Base-by-base conservation (phyloP, 1,140 invertebrate species). In the Trachymyrmex septentrionalis region DNA sequence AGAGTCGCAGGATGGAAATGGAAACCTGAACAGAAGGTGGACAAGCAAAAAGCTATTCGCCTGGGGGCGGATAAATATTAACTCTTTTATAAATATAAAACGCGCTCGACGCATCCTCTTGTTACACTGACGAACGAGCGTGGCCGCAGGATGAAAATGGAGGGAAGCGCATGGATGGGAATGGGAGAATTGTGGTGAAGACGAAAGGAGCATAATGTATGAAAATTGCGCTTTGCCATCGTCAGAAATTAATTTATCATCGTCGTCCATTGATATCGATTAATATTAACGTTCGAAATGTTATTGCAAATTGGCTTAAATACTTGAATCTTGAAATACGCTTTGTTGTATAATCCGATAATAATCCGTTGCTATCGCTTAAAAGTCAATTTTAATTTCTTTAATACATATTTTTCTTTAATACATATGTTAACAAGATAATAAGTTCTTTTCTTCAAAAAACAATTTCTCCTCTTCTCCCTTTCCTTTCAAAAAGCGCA, bases 71-170 rank as follows among this genome's bases (percentile, higher is more conserved):
- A 77, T 88, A 88, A 91, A 90, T 87, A 90, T 88, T 90, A 86
- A 90, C 72, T 88, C 73, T 85, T 86, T 88, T 88, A 90, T 87
- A 91, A 91, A 82, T 90, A 91, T 87, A 78, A 90, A 91, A 82
- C 67, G 53, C 85, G 55, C 57, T 59, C 30, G 50, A 59, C 67
- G 57, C 66, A 84, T 84, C 77, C 85, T 81, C 63, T 86, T 80
- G 75, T 81, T 81, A 76, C 72, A 61, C 14, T 53, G 85, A 59
- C 71, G 64, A 59, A 77, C 44, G 78, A 67, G 75, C 63, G 63
- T 19, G 16, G 64, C 73, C 50, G 75, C 61, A 16, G 38, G 63
- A 48, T 59, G 48, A n/a, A 57, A 78, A 67, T 64, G 48, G 50
- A 69, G 57, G 57, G 59, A 73, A 64, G 30, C 61, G 73, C 38